phyloP scores from a whole-genome alignment of 2,113 vertebrate genomes.

The Deroptyus accipitrinus region DNA sequence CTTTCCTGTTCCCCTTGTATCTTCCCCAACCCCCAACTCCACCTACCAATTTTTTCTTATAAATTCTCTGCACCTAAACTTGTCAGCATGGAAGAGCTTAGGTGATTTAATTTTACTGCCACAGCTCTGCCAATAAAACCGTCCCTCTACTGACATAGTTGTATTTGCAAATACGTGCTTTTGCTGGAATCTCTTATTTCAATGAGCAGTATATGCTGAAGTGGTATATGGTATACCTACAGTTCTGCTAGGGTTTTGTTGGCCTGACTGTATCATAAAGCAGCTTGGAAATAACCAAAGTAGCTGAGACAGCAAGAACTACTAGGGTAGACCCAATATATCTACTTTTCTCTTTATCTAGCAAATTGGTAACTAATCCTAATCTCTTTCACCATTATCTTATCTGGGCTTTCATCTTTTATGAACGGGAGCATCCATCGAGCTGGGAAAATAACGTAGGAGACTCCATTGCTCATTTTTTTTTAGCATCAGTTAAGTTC shows the following conservation, averaged over 20 bases:
- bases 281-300: not conserved
- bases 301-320: not conserved
- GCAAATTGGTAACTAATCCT: not conserved
- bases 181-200: conserved; percentile 7
- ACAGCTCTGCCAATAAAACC: not conserved
- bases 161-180: not conserved
- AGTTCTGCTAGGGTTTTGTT: not conserved
- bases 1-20: not conserved
- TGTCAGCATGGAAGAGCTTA: not conserved
- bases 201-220: conserved; percentile 2
- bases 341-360: not conserved
- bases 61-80: not conserved
- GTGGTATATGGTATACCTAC: not conserved
- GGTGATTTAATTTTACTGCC: conserved; percentile 32
- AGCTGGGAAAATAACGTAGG: not conserved
- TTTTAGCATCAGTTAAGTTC: not conserved
- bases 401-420: not conserved
- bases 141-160: not conserved
- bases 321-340: not conserved
- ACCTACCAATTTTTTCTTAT: not conserved
- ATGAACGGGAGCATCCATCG: not conserved
- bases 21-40: not conserved
- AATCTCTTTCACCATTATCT: not conserved
- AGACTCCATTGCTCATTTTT: not conserved
- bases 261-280: not conserved